Evolutionary conservation across 2,113 vertebrate genomes (phyloP).

Genomic region (Cricetomys ansorgei): DNA sequence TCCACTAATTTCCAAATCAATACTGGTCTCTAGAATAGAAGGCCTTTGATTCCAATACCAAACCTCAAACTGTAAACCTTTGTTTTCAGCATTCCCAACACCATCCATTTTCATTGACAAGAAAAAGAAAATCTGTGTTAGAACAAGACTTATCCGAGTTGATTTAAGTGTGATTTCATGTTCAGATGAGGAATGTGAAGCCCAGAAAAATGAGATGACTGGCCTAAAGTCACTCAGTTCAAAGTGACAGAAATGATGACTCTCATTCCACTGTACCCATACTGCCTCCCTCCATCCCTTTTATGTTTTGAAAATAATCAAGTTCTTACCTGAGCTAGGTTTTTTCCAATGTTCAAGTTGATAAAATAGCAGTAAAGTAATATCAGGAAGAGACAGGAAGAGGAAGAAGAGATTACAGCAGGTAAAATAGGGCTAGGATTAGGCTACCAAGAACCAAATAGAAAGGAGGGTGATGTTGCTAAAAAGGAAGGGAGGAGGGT

Average conservation of each 20-base stretch:
- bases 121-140: conserved; percentile 57
- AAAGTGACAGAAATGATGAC: conserved; percentile 60
- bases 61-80: conserved; percentile 64
- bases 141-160: conserved; percentile 38
- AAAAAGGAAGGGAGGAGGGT: conserved; percentile 30
- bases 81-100: conserved; percentile 35
- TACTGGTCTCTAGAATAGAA: conserved; percentile 33
- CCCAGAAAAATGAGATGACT: conserved; percentile 63
- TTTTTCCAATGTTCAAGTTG: conserved; percentile 80
- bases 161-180: conserved; percentile 52
- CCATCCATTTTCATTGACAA: conserved; percentile 20
- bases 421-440: conserved; percentile 65
- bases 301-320: conserved; percentile 75
- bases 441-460: conserved; percentile 67
- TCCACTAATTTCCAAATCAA: conserved; percentile 63
- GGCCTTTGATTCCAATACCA: conserved; percentile 52
- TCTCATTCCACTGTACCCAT: conserved; percentile 44
- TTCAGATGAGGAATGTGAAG: conserved; percentile 59
- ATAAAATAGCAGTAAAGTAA: conserved; percentile 80
- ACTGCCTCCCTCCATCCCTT: conserved; percentile 67
- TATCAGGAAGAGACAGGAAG: conserved; percentile 79
- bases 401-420: conserved; percentile 75
- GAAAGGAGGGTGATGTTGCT: conserved; percentile 56
- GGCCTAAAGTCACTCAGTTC: conserved; percentile 24
- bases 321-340: conserved; percentile 81